Conservation (phyloP, 2,888 invertebrate genomes). For the Epirrita christyi region DNA sequence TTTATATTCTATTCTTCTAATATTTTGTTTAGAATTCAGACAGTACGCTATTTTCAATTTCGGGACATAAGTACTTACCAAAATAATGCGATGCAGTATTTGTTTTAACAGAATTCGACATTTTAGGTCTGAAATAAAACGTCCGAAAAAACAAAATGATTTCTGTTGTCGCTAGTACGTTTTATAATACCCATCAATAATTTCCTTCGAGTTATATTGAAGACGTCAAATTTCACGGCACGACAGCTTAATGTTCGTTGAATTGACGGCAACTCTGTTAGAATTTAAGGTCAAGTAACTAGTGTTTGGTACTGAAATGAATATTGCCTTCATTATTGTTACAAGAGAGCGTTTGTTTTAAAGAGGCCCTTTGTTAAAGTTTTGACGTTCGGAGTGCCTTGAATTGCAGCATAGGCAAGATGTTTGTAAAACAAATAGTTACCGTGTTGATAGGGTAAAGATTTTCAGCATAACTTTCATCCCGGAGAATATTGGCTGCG, state of each 20-base stretch:
- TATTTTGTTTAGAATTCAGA: neutral
- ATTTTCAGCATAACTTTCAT: slow-evolving; percentile 9
- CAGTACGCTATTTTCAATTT: too few relatives aligned
- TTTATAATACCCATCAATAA: slow-evolving; percentile 8
- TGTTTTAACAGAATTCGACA: neutral
- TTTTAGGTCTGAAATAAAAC: neutral
- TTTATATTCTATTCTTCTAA: too few relatives aligned
- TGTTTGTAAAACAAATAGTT: slow-evolving; percentile 31
- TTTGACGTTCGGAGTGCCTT: slow-evolving; percentile 51
- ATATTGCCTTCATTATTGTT: slow-evolving; percentile 49
- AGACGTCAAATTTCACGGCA: slow-evolving; percentile 32
- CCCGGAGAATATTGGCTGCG: slow-evolving; percentile 12
- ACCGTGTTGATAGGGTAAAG: slow-evolving; percentile 6
- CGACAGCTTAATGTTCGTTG: slow-evolving; percentile 32
- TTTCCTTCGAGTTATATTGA: slow-evolving; percentile 11
- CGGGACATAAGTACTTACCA: too few relatives aligned
- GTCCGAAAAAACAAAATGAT: neutral
- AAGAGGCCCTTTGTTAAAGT: slow-evolving; percentile 55
- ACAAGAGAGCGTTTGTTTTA: slow-evolving; percentile 53
- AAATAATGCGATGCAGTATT: neutral
- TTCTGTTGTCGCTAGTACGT: slow-evolving; percentile 4
- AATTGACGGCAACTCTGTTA: slow-evolving; percentile 37
- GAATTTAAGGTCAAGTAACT: slow-evolving; percentile 42
- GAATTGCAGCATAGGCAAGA: slow-evolving; percentile 47
- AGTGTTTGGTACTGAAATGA: slow-evolving; percentile 44